These are phyloP conservation scores for Pseudococcus longispinus DNA, from an alignment of 2,888 invertebrate species.

Conservation along the genomic window DNA sequence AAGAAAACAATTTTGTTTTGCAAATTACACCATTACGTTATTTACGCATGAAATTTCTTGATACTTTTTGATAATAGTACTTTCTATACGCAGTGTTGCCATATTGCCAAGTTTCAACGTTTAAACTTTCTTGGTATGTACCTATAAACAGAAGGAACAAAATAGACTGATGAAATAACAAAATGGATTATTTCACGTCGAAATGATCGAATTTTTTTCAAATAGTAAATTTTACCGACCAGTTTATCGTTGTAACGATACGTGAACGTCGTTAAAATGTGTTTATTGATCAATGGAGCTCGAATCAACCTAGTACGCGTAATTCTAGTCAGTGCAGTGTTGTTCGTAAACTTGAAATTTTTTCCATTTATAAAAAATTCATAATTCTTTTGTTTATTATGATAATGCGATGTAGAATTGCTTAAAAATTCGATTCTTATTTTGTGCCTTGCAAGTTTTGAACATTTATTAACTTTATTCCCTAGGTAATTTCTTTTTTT, in stretches of 20 bases:
- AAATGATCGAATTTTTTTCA: background rate
- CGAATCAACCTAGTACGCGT: background rate
- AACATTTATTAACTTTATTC: background rate
- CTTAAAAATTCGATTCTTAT: background rate
- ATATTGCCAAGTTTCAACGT: background rate
- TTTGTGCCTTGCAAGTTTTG: background rate
- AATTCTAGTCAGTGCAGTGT: background rate
- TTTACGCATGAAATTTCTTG: background rate
- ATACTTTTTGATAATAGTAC: conserved; percentile 7
- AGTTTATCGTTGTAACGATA: background rate
- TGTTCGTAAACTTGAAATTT: background rate
- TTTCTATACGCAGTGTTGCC: conserved; percentile 12
- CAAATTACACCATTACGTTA: background rate
- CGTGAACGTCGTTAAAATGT: background rate
- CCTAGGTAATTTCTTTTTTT: background rate
- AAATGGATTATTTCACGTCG: background rate
- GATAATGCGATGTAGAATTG: background rate
- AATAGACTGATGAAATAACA: background rate
- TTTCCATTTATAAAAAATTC: background rate
- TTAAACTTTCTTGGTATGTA: background rate
- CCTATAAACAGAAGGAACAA: background rate
- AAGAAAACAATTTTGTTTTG: background rate
- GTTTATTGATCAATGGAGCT: background rate
- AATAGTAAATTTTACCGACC: background rate
- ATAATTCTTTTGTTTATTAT: background rate